These are phyloP conservation scores for Syndactyla subalaris DNA, from an alignment of 2,797 vertebrate species.

Conservation along the genomic window DNA sequence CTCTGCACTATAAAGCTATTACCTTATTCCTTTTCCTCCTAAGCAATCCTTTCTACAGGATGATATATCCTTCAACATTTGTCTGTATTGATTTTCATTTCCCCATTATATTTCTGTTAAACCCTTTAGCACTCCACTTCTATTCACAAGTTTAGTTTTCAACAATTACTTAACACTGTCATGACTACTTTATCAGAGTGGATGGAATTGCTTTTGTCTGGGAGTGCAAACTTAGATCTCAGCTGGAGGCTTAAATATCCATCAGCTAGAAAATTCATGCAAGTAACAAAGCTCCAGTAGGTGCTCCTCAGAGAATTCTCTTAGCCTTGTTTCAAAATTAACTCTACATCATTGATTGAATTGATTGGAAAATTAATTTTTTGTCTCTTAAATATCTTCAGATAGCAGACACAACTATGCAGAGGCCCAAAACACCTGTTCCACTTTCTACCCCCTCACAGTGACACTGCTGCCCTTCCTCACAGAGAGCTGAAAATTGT, in stretches of 20 bases:
- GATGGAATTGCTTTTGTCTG: neutral
- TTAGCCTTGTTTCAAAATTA: neutral
- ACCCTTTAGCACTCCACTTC: neutral
- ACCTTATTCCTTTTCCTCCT: neutral
- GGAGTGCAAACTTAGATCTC: neutral
- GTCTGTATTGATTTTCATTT: conserved; percentile 10
- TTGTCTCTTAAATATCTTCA: neutral
- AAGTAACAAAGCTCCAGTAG: neutral
- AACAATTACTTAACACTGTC: neutral
- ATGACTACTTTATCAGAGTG: neutral
- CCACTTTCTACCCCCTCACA: neutral
- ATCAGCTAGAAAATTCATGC: neutral
- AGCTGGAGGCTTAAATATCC: neutral
- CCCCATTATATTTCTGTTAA: neutral
- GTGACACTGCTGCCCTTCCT: neutral
- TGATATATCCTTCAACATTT: neutral
- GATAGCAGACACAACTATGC: neutral
- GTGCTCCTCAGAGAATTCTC: neutral
- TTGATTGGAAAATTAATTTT: neutral
- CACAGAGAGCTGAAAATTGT: neutral
- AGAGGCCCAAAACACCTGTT: neutral
- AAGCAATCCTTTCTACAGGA: neutral
- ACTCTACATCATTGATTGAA: neutral
- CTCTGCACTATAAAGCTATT: neutral
- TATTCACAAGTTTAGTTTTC: neutral